Evolutionary conservation across 2,797 vertebrate species (phyloP).

Genomic region (Mico argentatus): DNA sequence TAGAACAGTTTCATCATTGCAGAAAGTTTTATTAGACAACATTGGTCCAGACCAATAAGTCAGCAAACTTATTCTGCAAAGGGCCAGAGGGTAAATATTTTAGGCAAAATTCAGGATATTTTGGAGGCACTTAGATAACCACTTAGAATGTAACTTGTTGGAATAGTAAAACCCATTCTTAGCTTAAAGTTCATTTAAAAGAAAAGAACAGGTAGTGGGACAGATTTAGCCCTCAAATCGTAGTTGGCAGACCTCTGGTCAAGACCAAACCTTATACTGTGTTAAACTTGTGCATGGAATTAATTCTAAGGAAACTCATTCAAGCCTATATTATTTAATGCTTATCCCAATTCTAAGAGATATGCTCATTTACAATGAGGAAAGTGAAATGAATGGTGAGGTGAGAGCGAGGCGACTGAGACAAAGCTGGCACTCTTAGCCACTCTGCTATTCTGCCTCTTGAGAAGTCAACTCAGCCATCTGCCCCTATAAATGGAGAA

Average conservation of each 20-base stretch:
- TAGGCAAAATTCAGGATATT: neutral
- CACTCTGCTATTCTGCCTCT: neutral
- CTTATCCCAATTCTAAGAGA: neutral
- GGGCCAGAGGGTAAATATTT: neutral
- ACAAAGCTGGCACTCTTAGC: neutral
- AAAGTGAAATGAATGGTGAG: neutral
- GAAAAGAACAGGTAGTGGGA: neutral
- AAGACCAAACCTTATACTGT: neutral
- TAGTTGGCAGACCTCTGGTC: neutral
- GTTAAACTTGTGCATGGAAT: neutral
- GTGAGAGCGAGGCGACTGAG: neutral
- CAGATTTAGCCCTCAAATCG: neutral
- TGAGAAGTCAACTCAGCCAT: neutral
- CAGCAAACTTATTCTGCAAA: conserved; percentile 10
- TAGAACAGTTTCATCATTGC: neutral
- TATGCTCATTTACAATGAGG: neutral
- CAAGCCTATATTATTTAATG: neutral
- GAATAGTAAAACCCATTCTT: neutral
- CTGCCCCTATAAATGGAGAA: neutral
- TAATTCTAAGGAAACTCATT: neutral
- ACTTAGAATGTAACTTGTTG: neutral
- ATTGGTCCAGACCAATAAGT: neutral
- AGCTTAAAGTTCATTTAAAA: neutral
- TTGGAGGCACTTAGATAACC: neutral
- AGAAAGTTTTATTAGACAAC: conserved; percentile 21